These are phyloP conservation scores for Drosophila truncata DNA, from an alignment of 1,140 invertebrate genomes.

Conservation along the genomic window DNA sequence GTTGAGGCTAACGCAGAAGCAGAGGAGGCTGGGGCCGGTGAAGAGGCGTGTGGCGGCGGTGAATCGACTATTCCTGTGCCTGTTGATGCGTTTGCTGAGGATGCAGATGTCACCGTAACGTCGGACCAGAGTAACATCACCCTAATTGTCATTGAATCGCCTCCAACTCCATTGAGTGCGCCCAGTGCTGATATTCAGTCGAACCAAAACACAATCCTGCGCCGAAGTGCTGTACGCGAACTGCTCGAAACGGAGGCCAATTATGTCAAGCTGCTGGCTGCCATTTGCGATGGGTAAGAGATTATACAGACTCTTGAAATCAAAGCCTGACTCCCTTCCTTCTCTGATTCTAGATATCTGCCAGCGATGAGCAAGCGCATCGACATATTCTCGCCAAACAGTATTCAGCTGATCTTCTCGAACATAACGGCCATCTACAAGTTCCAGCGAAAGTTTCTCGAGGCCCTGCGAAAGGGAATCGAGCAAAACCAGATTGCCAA, in stretches of 20 bases:
- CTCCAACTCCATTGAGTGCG: slow-evolving; percentile 24
- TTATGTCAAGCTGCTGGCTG: slow-evolving; percentile 80
- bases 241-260: slow-evolving; percentile 83
- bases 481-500: slow-evolving; percentile 83
- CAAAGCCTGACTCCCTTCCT: neutral
- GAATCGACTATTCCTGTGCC: slow-evolving; percentile 30
- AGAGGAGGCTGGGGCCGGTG: neutral
- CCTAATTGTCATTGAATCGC: slow-evolving; percentile 79
- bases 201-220: slow-evolving; percentile 58
- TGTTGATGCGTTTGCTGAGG: slow-evolving; percentile 35
- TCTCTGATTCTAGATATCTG: slow-evolving; percentile 61
- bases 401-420: slow-evolving; percentile 81
- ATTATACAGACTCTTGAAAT: neutral
- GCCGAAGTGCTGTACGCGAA: slow-evolving; percentile 76
- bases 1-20: slow-evolving; percentile 2
- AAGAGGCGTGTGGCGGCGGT: neutral
- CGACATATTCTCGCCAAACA: slow-evolving; percentile 83
- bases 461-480: slow-evolving; percentile 73
- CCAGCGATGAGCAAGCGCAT: slow-evolving; percentile 84
- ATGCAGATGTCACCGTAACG: slow-evolving; percentile 56
- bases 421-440: slow-evolving; percentile 81
- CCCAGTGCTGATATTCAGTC: slow-evolving; percentile 40
- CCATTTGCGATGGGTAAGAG: slow-evolving; percentile 82
- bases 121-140: slow-evolving; percentile 79
- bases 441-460: slow-evolving; percentile 78